Base-by-base conservation (phyloP, 2,888 invertebrate species). In the Caenorhabditis uteleia region DNA sequence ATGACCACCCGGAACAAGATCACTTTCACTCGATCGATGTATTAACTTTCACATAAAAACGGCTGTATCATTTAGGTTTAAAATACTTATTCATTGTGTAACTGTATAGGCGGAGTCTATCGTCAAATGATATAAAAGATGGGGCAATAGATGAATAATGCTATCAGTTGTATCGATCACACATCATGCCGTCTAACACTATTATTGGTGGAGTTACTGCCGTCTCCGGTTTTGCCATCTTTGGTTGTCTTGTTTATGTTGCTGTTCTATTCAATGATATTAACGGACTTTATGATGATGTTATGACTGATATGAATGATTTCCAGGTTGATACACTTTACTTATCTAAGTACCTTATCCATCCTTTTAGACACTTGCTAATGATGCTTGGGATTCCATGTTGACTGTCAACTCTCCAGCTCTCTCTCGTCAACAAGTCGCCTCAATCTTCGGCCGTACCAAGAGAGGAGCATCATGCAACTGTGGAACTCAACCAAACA, bases 351-450 rank as follows among this genome's bases (percentile, higher is more conserved):
- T 29, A n/a, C 25, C 5, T 16, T 7, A 21, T 29, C 12, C 18
- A 7, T 25, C 3, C 12, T 48, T 38, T 20, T 34, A 62, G 62
- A 44, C 45, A 21, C 50, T 27, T 8, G 62, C 56, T 33, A 56
- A 67, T 33, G 67, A 67, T 25, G 70, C 70, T 18, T 70, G 70
- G 70, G 54, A 67, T 16, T 56, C 59, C 5, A 70, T 70, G 67
- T 27, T n/a, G n/a, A n/a, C n/a, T n/a, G n/a, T n/a, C n/a, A n/a
- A n/a, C n/a, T n/a, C n/a, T n/a, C n/a, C n/a, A 56, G 8, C 40
- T 1, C 40, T 53, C 29, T 51, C 51, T 23, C 51, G 44, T 12
- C 51, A 50, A 26, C 34, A 40, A 1, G 25, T 27, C 29, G 7
- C 27, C 49, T 47, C 49, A 49, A 23, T 65, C 23, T 64, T 70